phyloP scores from a whole-genome alignment of 2,113 vertebrate genomes.

The Setophaga coronata region DNA sequence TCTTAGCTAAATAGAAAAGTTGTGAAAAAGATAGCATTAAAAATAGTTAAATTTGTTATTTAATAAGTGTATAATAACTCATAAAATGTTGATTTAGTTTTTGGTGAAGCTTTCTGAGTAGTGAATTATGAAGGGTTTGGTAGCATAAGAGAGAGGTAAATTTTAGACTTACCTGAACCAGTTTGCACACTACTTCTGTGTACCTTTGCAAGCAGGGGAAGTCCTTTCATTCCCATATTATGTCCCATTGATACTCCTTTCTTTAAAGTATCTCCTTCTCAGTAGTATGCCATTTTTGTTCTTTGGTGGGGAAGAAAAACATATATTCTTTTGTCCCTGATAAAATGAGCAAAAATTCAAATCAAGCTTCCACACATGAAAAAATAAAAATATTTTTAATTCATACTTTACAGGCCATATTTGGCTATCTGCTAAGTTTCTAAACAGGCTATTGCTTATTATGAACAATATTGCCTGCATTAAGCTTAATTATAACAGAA shows the following conservation, averaged over 20 bases:
- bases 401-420: neutral
- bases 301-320: neutral
- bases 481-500: constrained; percentile 16
- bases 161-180: neutral
- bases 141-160: neutral
- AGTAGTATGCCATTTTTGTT: neutral
- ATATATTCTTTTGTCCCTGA: neutral
- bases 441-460: neutral
- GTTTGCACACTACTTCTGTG: neutral
- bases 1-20: neutral
- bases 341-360: neutral
- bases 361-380: neutral
- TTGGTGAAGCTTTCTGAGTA: neutral
- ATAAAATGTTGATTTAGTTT: neutral
- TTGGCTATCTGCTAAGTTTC: neutral
- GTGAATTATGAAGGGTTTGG: neutral
- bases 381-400: neutral
- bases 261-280: neutral
- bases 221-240: neutral
- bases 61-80: neutral
- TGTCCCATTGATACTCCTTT: neutral
- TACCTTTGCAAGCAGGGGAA: neutral
- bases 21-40: neutral
- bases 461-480: neutral
- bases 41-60: neutral